Conservation (phyloP, 2,888 invertebrate species). For the Campaea margaritaria region DNA sequence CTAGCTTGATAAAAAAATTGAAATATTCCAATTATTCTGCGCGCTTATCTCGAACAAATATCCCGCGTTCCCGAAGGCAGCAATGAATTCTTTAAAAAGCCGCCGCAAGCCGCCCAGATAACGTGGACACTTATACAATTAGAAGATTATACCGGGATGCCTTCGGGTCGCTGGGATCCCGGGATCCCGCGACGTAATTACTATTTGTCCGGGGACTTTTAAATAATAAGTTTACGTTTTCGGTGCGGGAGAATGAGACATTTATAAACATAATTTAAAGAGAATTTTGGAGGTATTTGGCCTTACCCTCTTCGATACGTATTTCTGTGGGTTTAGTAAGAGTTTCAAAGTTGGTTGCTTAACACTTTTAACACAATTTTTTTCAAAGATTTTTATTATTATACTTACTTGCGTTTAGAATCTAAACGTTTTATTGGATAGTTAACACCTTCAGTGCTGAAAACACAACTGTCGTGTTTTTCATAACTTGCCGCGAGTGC, state of each 20-base stretch:
- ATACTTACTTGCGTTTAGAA: no score
- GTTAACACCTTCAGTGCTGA: no score
- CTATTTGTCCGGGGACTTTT: constrained; percentile 15
- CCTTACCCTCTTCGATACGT: neutral
- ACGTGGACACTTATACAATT: constrained; percentile 56
- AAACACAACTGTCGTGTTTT: no score
- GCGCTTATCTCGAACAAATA: constrained; percentile 25
- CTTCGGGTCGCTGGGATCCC: neutral
- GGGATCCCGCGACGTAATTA: constrained; percentile 16
- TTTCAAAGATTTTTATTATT: no score
- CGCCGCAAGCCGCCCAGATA: constrained; percentile 48
- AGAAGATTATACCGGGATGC: constrained; percentile 47
- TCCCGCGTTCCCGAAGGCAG: constrained; percentile 17
- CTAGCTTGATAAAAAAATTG: constrained; percentile 8
- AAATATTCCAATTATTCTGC: constrained; percentile 13
- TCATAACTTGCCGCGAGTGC: no score
- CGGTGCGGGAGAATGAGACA: neutral
- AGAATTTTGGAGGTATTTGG: neutral
- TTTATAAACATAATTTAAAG: neutral
- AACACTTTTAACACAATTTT: no score
- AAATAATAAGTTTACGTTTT: constrained; percentile 22
- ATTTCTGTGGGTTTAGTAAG: neutral
- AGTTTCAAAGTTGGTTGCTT: no score
- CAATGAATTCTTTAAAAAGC: constrained; percentile 50
- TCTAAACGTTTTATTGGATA: no score